These are phyloP conservation scores for Lithophane semibrunnea DNA, from an alignment of 2,888 invertebrate species.

Conservation along the genomic window DNA sequence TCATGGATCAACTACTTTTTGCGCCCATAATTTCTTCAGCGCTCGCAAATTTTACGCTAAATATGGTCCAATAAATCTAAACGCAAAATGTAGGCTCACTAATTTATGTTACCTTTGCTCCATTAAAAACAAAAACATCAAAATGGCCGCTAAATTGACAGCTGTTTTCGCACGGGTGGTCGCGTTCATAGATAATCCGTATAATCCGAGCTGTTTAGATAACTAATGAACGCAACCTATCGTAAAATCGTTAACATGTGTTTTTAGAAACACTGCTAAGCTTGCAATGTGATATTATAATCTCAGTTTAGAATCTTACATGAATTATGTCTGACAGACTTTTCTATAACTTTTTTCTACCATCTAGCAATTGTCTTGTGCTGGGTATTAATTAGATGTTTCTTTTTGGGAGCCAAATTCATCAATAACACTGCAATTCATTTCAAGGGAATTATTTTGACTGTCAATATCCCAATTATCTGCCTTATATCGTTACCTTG, in stretches of 20 bases:
- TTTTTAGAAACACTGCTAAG: constrained; percentile 51
- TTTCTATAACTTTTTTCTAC: constrained; percentile 19
- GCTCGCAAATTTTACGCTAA: constrained; percentile 45
- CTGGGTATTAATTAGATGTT: neutral
- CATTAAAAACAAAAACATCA: constrained; percentile 59
- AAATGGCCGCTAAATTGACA: constrained; percentile 73
- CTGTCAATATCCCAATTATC: neutral
- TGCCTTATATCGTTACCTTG: neutral
- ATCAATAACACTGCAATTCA: neutral
- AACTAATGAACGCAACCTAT: constrained; percentile 79
- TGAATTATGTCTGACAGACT: constrained; percentile 39
- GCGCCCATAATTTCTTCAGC: neutral
- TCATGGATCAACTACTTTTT: constrained; percentile 2
- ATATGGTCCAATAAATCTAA: constrained; percentile 41
- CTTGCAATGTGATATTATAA: constrained; percentile 55
- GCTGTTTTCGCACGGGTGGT: constrained; percentile 84
- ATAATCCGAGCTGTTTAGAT: constrained; percentile 82
- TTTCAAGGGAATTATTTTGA: neutral
- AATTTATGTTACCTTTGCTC: constrained; percentile 41
- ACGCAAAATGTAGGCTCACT: constrained; percentile 36
- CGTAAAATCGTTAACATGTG: constrained; percentile 63
- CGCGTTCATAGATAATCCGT: constrained; percentile 74
- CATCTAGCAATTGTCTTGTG: neutral
- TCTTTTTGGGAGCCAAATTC: neutral
- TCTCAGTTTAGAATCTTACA: constrained; percentile 56